These are phyloP conservation scores for Cydia splendana DNA, from an alignment of 1,140 invertebrate species.

Conservation along the genomic window DNA sequence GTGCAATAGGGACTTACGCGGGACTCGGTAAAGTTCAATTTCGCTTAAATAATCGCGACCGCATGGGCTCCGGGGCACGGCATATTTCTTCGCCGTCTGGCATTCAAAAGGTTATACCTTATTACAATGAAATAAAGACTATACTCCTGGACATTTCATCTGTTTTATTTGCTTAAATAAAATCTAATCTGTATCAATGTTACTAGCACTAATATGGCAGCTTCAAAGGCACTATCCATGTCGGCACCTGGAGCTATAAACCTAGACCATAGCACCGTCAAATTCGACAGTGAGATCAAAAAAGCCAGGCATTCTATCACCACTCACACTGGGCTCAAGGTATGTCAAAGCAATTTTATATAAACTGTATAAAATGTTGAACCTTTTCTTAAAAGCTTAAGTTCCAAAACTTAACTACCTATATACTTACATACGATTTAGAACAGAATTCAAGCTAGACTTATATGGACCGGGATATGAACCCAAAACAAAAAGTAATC, in stretches of 20 bases:
- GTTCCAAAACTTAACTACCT: not conserved
- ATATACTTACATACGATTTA: not conserved
- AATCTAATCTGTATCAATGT: not conserved
- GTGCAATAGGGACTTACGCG: too few relatives aligned
- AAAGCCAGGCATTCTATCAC: slow-evolving; percentile 73
- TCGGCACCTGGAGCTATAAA: slow-evolving; percentile 93
- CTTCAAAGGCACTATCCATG: slow-evolving; percentile 86
- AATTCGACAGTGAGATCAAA: slow-evolving; percentile 79
- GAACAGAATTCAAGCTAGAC: not conserved
- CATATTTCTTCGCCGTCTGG: too few relatives aligned
- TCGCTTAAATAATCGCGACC: too few relatives aligned
- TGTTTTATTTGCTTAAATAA: not conserved
- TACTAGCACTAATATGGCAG: slow-evolving; percentile 79
- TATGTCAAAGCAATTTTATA: slow-evolving; percentile 33
- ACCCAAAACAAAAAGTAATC: too few relatives aligned
- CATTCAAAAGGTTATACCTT: too few relatives aligned
- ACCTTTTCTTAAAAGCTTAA: not conserved
- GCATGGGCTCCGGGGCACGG: too few relatives aligned
- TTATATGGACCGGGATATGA: too few relatives aligned
- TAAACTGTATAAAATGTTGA: not conserved
- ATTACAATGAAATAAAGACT: too few relatives aligned
- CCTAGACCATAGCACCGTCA: slow-evolving; percentile 86
- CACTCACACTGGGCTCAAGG: slow-evolving; percentile 61
- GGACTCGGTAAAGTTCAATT: too few relatives aligned
- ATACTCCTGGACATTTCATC: too few relatives aligned